These are phyloP conservation scores for Pachypeltis micranthus DNA, from an alignment of 1,140 invertebrate species.

Conservation along the genomic window DNA sequence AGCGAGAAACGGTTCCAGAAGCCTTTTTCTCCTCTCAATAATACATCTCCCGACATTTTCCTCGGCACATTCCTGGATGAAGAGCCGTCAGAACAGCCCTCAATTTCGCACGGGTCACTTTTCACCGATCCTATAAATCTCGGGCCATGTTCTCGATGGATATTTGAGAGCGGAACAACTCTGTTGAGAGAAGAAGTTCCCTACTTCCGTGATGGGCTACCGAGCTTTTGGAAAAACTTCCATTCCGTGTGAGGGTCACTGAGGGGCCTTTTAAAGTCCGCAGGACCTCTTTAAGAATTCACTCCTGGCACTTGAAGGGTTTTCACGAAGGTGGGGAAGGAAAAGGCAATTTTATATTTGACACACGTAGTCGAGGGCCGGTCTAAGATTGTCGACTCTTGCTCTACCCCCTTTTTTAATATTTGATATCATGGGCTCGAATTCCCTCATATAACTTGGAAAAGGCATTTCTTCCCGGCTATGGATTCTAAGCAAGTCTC, in stretches of 20 bases:
- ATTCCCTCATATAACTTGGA: too few species aligned
- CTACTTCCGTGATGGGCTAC: too few species aligned
- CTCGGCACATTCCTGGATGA: neutral
- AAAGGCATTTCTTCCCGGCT: too few species aligned
- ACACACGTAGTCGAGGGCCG: neutral
- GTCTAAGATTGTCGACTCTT: neutral
- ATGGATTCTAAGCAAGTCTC: too few species aligned
- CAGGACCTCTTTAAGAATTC: neutral
- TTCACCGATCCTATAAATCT: neutral
- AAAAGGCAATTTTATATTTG: neutral
- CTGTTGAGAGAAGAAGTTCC: too few species aligned
- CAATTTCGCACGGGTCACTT: neutral
- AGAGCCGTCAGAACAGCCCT: too few species aligned
- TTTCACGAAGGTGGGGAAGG: neutral
- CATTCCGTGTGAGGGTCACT: neutral
- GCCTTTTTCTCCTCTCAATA: neutral
- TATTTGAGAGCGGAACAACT: too few species aligned
- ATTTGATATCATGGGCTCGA: neutral
- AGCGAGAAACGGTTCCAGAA: too few species aligned
- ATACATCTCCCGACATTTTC: neutral
- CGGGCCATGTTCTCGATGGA: too few species aligned
- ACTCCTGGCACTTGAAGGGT: neutral
- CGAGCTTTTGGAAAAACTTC: neutral
- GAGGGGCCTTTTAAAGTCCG: neutral
- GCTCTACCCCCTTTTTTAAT: neutral